phyloP scores from a whole-genome alignment of 2,797 vertebrate species.

The Sebastes aleutianus region DNA sequence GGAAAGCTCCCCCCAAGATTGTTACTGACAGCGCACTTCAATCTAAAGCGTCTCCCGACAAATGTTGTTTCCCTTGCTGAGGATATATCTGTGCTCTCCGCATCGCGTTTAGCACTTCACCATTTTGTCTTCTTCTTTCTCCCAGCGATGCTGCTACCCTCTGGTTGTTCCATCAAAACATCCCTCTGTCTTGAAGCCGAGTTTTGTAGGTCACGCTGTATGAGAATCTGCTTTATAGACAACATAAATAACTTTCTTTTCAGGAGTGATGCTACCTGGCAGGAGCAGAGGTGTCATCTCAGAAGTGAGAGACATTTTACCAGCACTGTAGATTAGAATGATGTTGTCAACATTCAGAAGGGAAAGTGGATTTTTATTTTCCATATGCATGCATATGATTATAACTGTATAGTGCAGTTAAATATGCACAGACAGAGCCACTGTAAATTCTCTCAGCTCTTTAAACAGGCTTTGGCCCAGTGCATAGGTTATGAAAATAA shows the following conservation, averaged over 20 bases:
- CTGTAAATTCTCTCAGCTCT: not conserved
- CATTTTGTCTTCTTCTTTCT: constrained; percentile 6
- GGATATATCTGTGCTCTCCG: not conserved
- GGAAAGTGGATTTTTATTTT: not conserved
- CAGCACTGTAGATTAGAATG: not conserved
- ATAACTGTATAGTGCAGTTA: not conserved
- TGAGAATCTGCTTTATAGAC: constrained; percentile 7
- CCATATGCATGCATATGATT: not conserved
- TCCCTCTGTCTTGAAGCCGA: constrained; percentile 20
- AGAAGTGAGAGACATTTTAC: not conserved
- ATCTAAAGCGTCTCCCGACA: constrained; percentile 6
- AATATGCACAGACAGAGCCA: not conserved
- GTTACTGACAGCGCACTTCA: not conserved
- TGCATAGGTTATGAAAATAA: constrained; percentile 5
- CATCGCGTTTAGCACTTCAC: not conserved
- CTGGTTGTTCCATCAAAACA: constrained; percentile 23
- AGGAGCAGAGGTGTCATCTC: not conserved
- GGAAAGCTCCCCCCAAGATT: not conserved
- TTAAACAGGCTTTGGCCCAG: not conserved
- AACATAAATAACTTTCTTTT: constrained; percentile 4
- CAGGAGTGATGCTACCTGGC: not conserved
- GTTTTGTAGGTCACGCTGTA: constrained; percentile 33
- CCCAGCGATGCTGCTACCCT: not conserved
- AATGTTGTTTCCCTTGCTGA: not conserved
- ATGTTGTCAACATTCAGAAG: not conserved